Percentiles rank a stretch among this genome's conserved stretches.
Conservation (phyloP, 2,113 vertebrate genomes). For the Solea solea region DNA sequence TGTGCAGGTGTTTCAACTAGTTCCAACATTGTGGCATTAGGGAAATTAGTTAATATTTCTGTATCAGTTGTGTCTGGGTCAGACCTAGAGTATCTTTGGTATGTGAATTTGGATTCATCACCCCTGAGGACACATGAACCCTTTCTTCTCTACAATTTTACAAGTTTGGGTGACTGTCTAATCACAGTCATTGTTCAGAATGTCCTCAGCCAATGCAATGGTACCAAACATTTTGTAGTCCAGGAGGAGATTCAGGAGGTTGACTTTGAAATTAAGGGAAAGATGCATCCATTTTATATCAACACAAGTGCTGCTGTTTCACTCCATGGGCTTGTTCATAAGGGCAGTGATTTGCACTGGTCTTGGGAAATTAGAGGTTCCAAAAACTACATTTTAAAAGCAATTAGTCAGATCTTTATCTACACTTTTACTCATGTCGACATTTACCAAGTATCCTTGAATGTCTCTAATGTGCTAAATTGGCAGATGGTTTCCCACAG, state of each 20-base stretch:
- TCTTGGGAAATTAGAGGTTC: conserved; percentile 64
- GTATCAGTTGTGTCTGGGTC: conserved; percentile 70
- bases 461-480: conserved; percentile 79
- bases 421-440: conserved; percentile 65
- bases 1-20: conserved; percentile 54
- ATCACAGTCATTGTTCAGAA: conserved; percentile 78
- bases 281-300: conserved; percentile 62
- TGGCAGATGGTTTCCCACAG: conserved; percentile 70
- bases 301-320: conserved; percentile 34
- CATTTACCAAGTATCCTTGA: conserved; percentile 72
- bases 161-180: conserved; percentile 48
- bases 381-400: conserved; percentile 9
- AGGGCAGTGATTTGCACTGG: conserved; percentile 76
- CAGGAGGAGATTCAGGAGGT: conserved; percentile 75
- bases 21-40: conserved; percentile 47
- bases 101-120: conserved; percentile 29
- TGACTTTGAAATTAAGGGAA: conserved; percentile 66
- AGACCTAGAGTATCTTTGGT: conserved; percentile 79
- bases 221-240: conserved; percentile 66
- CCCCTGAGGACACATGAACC: conserved; percentile 52
- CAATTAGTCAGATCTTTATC: conserved; percentile 44
- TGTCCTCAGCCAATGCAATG: conserved; percentile 61
- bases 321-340: conserved; percentile 54
- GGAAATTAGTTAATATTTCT: conserved; percentile 69
- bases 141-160: conserved; percentile 70